A percentile compares a stretch with the other conserved stretches of the same genome.
phyloP scores from a whole-genome alignment of 2,113 vertebrate genomes.

The Brachyistius frenatus region DNA sequence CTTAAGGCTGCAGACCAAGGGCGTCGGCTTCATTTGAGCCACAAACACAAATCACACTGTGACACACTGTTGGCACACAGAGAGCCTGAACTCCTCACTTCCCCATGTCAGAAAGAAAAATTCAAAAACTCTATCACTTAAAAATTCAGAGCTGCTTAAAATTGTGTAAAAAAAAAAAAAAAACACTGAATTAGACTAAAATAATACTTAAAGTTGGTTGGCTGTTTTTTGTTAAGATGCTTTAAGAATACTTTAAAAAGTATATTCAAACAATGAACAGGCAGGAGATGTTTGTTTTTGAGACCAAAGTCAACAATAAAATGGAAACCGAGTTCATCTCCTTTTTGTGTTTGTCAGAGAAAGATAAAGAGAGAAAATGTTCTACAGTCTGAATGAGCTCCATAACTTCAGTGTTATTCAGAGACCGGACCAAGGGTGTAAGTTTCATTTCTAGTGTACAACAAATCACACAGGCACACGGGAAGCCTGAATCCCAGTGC shows the following conservation, averaged over 20 bases:
- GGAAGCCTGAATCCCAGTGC: background rate
- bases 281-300: background rate
- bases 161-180: background rate
- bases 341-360: background rate
- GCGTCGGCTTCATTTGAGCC: conserved; percentile 17
- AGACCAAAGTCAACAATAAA: background rate
- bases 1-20: conserved; percentile 30
- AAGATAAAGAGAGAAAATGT: background rate
- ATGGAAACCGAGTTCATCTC: background rate
- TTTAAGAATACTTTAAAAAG: background rate
- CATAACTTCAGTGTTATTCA: conserved; percentile 3
- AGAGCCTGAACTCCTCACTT: background rate
- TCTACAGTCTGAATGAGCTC: background rate
- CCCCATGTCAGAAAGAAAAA: background rate
- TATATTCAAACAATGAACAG: background rate
- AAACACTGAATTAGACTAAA: background rate
- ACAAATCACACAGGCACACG: conserved; percentile 29
- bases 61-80: conserved; percentile 20
- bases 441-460: background rate
- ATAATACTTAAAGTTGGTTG: background rate
- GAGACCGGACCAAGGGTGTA: conserved; percentile 7
- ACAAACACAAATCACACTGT: conserved; percentile 29
- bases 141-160: too few species aligned
- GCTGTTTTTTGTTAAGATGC: background rate
- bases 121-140: background rate